Base-by-base conservation (phyloP, 1,140 invertebrate species). In the Drosophila nebulosa region DNA sequence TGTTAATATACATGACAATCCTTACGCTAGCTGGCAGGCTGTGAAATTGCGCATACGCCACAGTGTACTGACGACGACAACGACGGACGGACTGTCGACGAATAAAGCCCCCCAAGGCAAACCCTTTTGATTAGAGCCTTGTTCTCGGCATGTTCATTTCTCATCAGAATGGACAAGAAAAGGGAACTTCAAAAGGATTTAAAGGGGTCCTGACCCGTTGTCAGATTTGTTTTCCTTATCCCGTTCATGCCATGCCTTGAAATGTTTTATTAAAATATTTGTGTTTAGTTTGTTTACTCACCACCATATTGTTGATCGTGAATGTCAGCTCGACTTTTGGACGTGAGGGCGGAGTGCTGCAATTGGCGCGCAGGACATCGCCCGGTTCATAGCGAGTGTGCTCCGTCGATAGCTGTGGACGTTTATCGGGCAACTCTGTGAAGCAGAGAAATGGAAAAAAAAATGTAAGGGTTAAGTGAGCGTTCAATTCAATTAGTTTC, bases 301-400 rank as follows among this genome's bases (percentile, higher is more conserved):
- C 96, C 92, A 94, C 93, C 85, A 94, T 93, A 76, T 94, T 94
- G 88, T 97, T 97, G 89, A 97, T 93, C 83, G 94, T 93, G 92
- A 96, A 96, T 55, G 93, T 94, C 35, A 96, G 92, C 60, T 93
- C 92, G 27, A 94, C 93, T 12, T 94, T 93, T 12, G 96, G 96
- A 60, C 94, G 93, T 22, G 95, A 95, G 9, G 93, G 92, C 59
- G 93, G 93, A 4, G 94, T 93, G 55, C 93, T 94, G 90, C 95
- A 96, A 83, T 95, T 95, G 14, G 94, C 95, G 55, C 92, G 90
- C 22, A 96, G 92, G 53, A 93, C 90, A 83, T 96, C 95, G 4
- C 95, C 95, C 12, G 94, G 92, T 32, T 95, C 93, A 81, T 95
- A 96, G 72, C 93, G 93, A 14, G 92, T 90, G 16, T 93, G 92